Percentiles rank a stretch among this genome's conserved stretches.
These are phyloP conservation scores for Cremastobaeus sp. DNA, from an alignment of 2,888 invertebrate species.

Conservation along the genomic window DNA sequence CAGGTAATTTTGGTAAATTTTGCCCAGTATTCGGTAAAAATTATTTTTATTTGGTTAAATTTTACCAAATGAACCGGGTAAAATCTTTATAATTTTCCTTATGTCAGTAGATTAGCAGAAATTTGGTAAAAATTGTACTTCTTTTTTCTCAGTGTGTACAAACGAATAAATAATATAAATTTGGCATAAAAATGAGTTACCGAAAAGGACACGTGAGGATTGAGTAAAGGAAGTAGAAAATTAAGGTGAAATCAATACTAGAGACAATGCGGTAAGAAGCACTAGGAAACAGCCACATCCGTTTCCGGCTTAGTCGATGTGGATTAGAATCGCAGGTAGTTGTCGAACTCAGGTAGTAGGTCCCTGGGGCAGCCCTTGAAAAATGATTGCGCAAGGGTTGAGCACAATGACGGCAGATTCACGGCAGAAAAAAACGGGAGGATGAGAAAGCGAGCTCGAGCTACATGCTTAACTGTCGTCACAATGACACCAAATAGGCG, in stretches of 20 bases:
- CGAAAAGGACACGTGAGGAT: neutral
- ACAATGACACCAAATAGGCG: constrained; percentile 78
- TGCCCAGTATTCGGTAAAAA: too few species aligned
- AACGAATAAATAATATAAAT: too few species aligned
- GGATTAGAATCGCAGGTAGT: constrained; percentile 60
- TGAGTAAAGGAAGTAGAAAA: constrained; percentile 61
- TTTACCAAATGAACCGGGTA: too few species aligned
- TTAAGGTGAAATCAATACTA: constrained; percentile 33
- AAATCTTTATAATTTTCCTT: too few species aligned
- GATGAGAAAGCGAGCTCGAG: constrained; percentile 69
- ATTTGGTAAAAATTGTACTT: too few species aligned
- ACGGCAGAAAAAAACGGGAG: constrained; percentile 64
- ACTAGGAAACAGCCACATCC: constrained; percentile 53
- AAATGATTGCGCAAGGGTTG: constrained; percentile 61
- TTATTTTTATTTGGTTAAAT: too few species aligned
- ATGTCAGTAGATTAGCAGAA: too few species aligned
- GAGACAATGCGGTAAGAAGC: constrained; percentile 45
- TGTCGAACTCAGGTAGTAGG: constrained; percentile 40
- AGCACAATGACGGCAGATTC: constrained; percentile 52
- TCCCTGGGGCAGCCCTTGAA: constrained; percentile 61
- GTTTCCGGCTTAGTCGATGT: constrained; percentile 59
- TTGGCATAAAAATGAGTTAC: constrained; percentile 2
- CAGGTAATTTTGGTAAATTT: too few species aligned
- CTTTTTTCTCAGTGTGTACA: too few species aligned
- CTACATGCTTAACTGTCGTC: constrained; percentile 72